These are phyloP conservation scores for Hirundichthys speculiger DNA, from an alignment of 2,113 vertebrate genomes.

Conservation along the genomic window DNA sequence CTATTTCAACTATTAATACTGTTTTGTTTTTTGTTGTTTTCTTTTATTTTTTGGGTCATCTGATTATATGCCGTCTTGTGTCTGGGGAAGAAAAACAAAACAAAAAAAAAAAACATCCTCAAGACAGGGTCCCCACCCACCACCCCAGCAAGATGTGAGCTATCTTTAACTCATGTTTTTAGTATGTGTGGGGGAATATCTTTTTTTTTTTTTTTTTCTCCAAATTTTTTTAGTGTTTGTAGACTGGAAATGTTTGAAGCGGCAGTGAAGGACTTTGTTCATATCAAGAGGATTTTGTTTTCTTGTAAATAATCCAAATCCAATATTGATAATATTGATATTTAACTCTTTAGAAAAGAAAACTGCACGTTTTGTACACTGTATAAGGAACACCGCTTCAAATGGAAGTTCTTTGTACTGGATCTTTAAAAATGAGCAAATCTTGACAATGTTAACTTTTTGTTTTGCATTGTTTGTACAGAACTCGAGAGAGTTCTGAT, in stretches of 20 bases:
- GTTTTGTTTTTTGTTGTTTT: not conserved
- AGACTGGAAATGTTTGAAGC: constrained; percentile 56
- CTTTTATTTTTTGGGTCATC: too few species aligned
- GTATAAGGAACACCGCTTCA: constrained; percentile 69
- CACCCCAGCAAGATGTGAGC: constrained; percentile 16
- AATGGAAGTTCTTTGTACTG: constrained; percentile 75
- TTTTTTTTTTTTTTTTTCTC: constrained; percentile 14
- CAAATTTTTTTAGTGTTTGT: constrained; percentile 29
- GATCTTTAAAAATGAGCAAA: constrained; percentile 65
- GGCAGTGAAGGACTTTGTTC: constrained; percentile 66
- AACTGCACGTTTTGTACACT: constrained; percentile 83
- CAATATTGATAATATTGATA: constrained; percentile 76
- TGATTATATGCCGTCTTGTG: too few species aligned
- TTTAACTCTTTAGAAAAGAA: constrained; percentile 63
- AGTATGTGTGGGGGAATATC: constrained; percentile 52
- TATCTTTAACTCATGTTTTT: constrained; percentile 39
- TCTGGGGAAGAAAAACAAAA: not conserved
- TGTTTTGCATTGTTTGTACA: constrained; percentile 73
- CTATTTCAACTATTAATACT: constrained; percentile 1
- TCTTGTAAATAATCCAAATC: constrained; percentile 75
- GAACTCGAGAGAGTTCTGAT: constrained; percentile 59
- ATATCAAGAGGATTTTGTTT: constrained; percentile 66
- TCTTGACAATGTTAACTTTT: constrained; percentile 53
- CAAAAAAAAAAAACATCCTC: constrained; percentile 29
- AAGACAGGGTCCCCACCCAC: not conserved